These are phyloP conservation scores for Heliconius ismenius DNA, from an alignment of 2,888 invertebrate genomes.

Conservation along the genomic window DNA sequence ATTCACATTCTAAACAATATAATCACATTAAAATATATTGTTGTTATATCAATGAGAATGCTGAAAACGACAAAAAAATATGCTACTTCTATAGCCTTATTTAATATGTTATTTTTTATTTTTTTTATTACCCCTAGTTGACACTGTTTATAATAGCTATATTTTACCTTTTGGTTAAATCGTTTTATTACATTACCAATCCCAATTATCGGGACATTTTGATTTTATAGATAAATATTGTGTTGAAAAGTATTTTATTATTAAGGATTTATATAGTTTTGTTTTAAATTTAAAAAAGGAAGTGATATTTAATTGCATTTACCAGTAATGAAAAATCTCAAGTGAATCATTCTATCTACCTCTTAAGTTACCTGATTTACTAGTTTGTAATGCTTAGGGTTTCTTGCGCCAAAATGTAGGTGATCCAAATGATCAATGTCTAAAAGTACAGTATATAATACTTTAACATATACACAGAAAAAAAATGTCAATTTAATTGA, in stretches of 20 bases:
- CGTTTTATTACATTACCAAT: not conserved
- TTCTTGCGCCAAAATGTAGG: slow-evolving; percentile 40
- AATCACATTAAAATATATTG: too few relatives aligned
- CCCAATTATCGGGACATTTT: not conserved
- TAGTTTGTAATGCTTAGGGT: slow-evolving; percentile 34
- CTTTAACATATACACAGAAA: slow-evolving; percentile 6
- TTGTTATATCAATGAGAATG: too few relatives aligned
- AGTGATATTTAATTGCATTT: slow-evolving; percentile 23
- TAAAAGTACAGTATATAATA: slow-evolving; percentile 3
- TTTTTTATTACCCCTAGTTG: not conserved
- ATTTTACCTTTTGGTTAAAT: not conserved
- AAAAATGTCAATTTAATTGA: slow-evolving; percentile 1
- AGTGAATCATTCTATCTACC: slow-evolving; percentile 52
- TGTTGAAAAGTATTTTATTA: slow-evolving; percentile 10
- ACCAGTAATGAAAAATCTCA: slow-evolving; percentile 21
- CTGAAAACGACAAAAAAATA: not conserved
- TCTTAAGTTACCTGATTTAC: slow-evolving; percentile 55
- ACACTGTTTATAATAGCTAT: not conserved
- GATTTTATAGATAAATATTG: not conserved
- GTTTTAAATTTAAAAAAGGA: not conserved
- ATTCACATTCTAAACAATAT: not conserved
- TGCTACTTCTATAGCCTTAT: not conserved
- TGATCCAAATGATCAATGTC: slow-evolving; percentile 9
- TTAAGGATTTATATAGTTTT: not conserved
- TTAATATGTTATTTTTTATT: not conserved